phyloP scores from a whole-genome alignment of 2,888 invertebrate species.

The Limnephilus lunatus region DNA sequence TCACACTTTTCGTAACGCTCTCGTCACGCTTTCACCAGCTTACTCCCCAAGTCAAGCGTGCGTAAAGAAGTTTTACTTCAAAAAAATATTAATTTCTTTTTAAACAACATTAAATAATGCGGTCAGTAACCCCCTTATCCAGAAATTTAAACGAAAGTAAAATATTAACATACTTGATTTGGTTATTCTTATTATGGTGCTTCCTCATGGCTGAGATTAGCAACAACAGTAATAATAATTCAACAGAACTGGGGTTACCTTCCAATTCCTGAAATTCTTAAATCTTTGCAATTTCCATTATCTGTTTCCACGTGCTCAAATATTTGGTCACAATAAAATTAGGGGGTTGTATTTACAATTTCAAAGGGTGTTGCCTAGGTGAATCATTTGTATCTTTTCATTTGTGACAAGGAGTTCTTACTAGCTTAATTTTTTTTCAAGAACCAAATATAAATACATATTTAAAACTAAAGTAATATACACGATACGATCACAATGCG shows the following conservation, averaged over 20 bases:
- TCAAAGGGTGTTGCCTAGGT: not conserved
- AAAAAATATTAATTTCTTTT: too few species aligned
- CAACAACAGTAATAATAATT: not conserved
- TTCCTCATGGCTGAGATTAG: not conserved
- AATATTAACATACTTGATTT: not conserved
- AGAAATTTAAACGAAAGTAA: too few species aligned
- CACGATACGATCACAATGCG: not conserved
- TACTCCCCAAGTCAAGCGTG: too few species aligned
- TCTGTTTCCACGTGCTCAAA: not conserved
- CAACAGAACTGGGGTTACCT: not conserved
- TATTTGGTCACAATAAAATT: not conserved
- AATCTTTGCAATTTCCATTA: too few species aligned
- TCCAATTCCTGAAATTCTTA: not conserved
- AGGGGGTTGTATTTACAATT: not conserved
- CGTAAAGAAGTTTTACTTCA: too few species aligned
- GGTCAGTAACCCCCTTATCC: too few species aligned
- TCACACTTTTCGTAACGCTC: too few species aligned
- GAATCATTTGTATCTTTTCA: not conserved
- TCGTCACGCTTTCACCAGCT: too few species aligned
- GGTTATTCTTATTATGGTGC: not conserved
- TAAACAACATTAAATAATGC: too few species aligned
- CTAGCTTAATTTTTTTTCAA: not conserved
- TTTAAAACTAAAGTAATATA: not conserved
- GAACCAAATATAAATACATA: not conserved
- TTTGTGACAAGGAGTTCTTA: not conserved